phyloP scores from a whole-genome alignment of 2,113 vertebrate genomes.

The Rallus limicola region DNA sequence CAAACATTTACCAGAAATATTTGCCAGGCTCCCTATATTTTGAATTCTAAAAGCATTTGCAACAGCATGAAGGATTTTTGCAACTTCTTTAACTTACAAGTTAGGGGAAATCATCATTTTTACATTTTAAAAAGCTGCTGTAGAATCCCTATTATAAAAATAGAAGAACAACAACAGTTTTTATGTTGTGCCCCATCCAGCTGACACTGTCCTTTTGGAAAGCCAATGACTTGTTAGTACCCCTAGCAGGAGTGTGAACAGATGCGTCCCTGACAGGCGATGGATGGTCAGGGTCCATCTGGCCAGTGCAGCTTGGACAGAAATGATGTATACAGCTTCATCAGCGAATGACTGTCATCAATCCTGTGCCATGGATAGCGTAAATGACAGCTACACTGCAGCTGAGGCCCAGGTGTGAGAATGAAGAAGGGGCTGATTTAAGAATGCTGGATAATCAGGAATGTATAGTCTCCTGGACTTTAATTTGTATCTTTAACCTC shows the following conservation, averaged over 20 bases:
- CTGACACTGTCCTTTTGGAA: conserved; percentile 93
- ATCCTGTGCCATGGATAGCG: conserved; percentile 90
- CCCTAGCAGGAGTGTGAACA: conserved; percentile 98
- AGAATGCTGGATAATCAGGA: conserved; percentile 95
- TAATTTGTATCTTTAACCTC: conserved; percentile 89
- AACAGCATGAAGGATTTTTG: neutral
- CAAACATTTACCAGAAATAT: conserved; percentile 5
- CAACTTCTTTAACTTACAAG: neutral
- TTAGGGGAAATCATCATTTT: neutral
- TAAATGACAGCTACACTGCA: conserved; percentile 92
- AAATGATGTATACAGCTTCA: conserved; percentile 99
- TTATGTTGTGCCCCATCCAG: conserved; percentile 79
- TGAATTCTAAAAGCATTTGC: neutral
- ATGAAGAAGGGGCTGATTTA: conserved; percentile 85
- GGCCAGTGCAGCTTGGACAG: conserved; percentile 98
- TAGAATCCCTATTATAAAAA: neutral
- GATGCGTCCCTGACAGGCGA: conserved; percentile 99
- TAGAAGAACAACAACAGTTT: conserved; percentile 60
- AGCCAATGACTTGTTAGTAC: conserved; percentile 99
- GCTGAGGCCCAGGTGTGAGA: conserved; percentile 95
- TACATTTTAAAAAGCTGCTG: neutral
- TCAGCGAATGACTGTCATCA: conserved; percentile 99
- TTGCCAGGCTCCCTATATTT: neutral
- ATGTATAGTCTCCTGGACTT: conserved; percentile 81
- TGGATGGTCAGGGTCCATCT: conserved; percentile 99